Conservation (phyloP, 2,797 vertebrate species). For the Lepilemur septentrionalis region DNA sequence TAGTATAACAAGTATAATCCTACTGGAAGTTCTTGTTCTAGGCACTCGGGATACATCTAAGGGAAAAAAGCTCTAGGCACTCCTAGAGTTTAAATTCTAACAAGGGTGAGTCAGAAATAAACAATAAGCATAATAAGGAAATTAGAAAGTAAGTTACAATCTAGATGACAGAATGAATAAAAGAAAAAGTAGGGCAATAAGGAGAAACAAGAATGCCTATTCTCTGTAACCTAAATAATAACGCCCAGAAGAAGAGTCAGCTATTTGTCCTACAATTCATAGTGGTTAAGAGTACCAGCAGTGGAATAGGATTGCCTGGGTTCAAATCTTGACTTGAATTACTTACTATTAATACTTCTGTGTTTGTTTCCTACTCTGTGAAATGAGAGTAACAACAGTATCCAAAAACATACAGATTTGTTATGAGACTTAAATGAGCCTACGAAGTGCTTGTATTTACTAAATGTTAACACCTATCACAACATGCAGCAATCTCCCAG, state of each 20-base stretch:
- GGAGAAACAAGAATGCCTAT: background rate
- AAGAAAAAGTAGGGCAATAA: background rate
- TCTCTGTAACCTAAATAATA: background rate
- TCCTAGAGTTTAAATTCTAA: background rate
- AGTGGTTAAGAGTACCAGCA: background rate
- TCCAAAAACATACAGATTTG: background rate
- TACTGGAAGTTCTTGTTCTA: background rate
- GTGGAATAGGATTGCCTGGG: background rate
- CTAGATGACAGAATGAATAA: background rate
- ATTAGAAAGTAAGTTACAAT: conserved; percentile 9
- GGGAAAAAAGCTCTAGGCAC: background rate
- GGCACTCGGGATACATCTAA: background rate
- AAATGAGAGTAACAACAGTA: background rate
- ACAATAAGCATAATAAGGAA: conserved; percentile 4
- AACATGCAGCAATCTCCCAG: background rate
- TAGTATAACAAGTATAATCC: background rate
- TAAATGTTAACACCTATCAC: background rate
- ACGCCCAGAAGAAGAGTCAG: background rate
- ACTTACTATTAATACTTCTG: background rate
- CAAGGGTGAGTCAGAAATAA: background rate
- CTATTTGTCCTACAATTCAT: background rate
- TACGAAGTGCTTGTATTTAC: background rate
- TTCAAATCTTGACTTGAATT: background rate
- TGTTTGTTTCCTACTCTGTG: background rate
- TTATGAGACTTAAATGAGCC: background rate